Base-by-base conservation (phyloP, 2,113 vertebrate species). In the Cyrtonyx montezumae region DNA sequence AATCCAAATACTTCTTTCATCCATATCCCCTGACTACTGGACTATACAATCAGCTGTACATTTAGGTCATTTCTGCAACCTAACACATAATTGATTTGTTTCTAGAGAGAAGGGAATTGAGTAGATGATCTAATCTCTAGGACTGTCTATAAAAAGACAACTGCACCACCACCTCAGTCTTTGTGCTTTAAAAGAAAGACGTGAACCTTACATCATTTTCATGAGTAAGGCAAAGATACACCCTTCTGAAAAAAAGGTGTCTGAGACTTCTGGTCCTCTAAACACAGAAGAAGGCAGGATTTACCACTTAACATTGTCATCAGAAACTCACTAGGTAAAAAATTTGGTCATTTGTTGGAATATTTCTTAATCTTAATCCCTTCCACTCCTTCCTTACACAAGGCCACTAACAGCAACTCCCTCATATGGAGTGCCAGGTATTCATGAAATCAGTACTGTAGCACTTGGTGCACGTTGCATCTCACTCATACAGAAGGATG, bases 131-230 rank as follows among this genome's bases (percentile, higher is more conserved):
- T 56, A 32, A 79, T 28, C 19, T 61, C 15, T 73, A 82, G 11
- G 30, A 76, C 28, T 79, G 83, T 59, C 34, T 84, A 9, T 61
- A 53, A 69, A 62, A 82, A 45, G 9, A 46, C 8, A 83, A 68
- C 0, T 0, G 2, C 13, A 94, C 49, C 40, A 69, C 9, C 13
- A 37, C 2, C 32, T 4, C 23, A 25, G 7, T 5, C 2, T 51
- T 36, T 37, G 11, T 45, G 34, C 17, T 63, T 36, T 56, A 61
- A 65, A 80, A 51, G 37, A 61, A 91, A 66, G 4, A 3, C n/a
- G 55, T 8, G 4, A 84, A 0, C 22, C 51, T 84, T 76, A n/a
- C 17, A 30, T 69, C 0, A 13, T 53, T 79, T 92, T 82, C 37
- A 59, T 74, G 49, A 87, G 7, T 10, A 79, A 77, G 74, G 12